These are phyloP conservation scores for Apamea crenata DNA, from an alignment of 2,888 invertebrate genomes.

Conservation along the genomic window DNA sequence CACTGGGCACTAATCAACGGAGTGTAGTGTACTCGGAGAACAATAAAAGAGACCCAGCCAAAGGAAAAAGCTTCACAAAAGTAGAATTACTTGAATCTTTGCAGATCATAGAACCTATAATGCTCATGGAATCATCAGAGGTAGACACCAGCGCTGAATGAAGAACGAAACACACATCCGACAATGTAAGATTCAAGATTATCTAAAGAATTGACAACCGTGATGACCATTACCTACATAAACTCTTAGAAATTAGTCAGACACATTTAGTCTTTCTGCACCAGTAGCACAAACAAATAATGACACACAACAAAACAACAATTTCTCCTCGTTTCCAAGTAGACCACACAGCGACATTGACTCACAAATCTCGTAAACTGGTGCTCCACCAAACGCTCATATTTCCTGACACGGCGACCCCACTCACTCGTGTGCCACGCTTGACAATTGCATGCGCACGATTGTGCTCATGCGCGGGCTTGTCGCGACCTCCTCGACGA, in stretches of 20 bases:
- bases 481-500: slow-evolving; percentile 35
- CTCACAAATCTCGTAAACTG: slow-evolving; percentile 40
- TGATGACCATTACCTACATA: neutral
- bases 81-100: neutral
- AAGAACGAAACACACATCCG: neutral
- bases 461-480: slow-evolving; percentile 12
- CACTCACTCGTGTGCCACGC: slow-evolving; percentile 49
- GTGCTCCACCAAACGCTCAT: slow-evolving; percentile 28
- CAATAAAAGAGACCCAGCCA: neutral
- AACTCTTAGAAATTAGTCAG: neutral
- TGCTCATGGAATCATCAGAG: neutral
- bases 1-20: neutral
- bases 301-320: neutral
- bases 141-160: neutral
- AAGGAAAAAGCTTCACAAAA: neutral
- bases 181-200: neutral
- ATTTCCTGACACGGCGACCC: slow-evolving; percentile 56
- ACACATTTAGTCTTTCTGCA: neutral
- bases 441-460: slow-evolving; percentile 51
- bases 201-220: neutral
- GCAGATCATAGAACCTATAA: neutral
- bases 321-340: slow-evolving; percentile 12
- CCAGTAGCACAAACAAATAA: neutral
- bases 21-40: neutral
- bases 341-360: slow-evolving; percentile 59